phyloP scores from a whole-genome alignment of 2,797 vertebrate genomes.

The Pithecia hirsuta region DNA sequence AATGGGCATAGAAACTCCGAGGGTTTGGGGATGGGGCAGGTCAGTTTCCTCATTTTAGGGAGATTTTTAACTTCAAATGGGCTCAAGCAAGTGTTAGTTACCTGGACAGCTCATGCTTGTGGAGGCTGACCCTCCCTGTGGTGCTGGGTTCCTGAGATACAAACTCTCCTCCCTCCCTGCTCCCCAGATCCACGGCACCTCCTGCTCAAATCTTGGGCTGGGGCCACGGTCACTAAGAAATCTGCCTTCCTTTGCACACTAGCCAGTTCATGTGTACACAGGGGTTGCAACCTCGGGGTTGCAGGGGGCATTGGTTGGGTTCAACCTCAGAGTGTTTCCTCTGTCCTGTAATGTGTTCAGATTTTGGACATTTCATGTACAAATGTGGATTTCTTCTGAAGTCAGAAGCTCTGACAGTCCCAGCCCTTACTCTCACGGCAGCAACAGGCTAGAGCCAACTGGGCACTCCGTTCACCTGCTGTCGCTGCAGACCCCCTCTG shows the following conservation, averaged over 20 bases:
- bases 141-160: background rate
- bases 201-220: background rate
- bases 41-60: background rate
- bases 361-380: background rate
- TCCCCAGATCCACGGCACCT: background rate
- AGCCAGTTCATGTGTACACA: no score
- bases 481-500: background rate
- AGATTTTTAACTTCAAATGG: background rate
- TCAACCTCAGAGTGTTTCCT: background rate
- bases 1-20: background rate
- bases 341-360: background rate
- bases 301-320: background rate
- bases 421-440: background rate
- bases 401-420: background rate
- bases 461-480: background rate
- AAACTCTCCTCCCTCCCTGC: background rate
- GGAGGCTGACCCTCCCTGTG: background rate
- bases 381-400: background rate
- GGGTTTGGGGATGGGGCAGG: no score
- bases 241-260: background rate
- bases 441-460: background rate
- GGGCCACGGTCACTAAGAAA: background rate
- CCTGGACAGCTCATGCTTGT: no score
- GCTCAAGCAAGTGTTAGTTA: background rate
- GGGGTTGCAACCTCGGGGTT: background rate